Percentiles rank a stretch among this genome's conserved stretches.
Conservation (phyloP, 37 sponge, comb jelly and placozoan genomes). For the Halichondria panicea region DNA sequence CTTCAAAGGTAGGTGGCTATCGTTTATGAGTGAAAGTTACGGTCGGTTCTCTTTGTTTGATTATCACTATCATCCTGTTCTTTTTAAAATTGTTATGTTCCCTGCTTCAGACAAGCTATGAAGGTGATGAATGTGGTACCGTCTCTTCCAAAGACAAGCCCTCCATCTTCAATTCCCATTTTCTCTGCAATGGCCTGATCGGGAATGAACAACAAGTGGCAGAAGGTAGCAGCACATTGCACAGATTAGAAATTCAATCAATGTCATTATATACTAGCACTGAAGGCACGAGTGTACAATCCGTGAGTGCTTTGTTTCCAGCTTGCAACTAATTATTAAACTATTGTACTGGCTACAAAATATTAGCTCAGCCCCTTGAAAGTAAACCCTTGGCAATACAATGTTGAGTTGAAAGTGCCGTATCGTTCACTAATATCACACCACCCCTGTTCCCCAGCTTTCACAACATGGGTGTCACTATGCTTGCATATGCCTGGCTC, state of each 20-base stretch:
- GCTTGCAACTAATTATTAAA: too few species aligned
- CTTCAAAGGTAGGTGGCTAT: neutral
- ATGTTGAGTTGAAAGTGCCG: too few species aligned
- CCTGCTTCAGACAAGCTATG: neutral
- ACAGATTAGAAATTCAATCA: neutral
- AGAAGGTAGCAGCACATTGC: slow-evolving; percentile 12
- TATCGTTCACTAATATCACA: too few species aligned
- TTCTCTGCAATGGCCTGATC: slow-evolving; percentile 43
- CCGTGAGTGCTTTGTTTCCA: too few species aligned
- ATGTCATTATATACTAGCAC: too few species aligned
- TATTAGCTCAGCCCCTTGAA: too few species aligned
- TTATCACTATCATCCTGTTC: neutral
- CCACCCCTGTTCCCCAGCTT: too few species aligned
- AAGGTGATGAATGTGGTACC: neutral
- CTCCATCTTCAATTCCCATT: slow-evolving; percentile 20
- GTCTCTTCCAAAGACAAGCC: neutral
- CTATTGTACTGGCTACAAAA: too few species aligned
- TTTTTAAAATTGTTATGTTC: neutral
- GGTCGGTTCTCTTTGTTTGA: too few species aligned
- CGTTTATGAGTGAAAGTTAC: too few species aligned
- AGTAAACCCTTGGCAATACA: too few species aligned
- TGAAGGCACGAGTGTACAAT: too few species aligned
- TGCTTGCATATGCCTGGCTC: slow-evolving; percentile 28
- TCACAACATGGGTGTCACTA: slow-evolving; percentile 43
- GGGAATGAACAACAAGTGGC: neutral